These are phyloP conservation scores for Phalacrocorax brasilianus DNA, from an alignment of 2,113 vertebrate species.

Conservation along the genomic window DNA sequence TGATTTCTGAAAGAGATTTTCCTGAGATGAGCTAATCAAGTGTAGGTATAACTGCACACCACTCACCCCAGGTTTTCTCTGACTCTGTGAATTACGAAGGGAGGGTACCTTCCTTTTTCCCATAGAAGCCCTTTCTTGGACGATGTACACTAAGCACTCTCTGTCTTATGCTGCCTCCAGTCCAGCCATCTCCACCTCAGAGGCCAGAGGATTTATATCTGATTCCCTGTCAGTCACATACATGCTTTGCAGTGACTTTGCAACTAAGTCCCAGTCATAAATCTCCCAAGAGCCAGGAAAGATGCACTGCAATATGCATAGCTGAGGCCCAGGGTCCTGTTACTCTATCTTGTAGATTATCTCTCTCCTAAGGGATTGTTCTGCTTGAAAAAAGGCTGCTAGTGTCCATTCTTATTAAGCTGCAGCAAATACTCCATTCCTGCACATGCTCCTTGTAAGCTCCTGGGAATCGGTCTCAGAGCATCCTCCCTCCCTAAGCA, in stretches of 20 bases:
- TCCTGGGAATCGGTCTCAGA: background rate
- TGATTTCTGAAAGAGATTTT: background rate
- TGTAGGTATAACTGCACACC: background rate
- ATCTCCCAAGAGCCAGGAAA: background rate
- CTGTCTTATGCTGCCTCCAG: background rate
- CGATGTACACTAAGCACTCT: accelerated
- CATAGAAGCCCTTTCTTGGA: background rate
- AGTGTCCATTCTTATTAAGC: background rate
- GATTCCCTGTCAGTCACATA: background rate
- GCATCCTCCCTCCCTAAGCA: background rate
- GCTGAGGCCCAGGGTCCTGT: background rate
- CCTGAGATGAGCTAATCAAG: background rate
- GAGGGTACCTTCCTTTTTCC: background rate
- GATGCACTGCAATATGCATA: background rate
- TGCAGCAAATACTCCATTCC: background rate
- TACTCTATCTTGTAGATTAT: background rate
- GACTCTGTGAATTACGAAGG: background rate
- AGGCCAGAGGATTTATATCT: background rate
- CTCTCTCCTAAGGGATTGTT: background rate
- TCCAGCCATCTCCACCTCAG: background rate
- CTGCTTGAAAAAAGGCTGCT: background rate
- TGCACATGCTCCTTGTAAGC: background rate
- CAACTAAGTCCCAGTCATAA: background rate
- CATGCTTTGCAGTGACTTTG: background rate
- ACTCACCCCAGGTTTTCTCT: background rate